A percentile compares a stretch with the other conserved stretches of the same genome.
Evolutionary conservation across 2,888 invertebrate genomes (phyloP).

Genomic region (Volucella inanis): DNA sequence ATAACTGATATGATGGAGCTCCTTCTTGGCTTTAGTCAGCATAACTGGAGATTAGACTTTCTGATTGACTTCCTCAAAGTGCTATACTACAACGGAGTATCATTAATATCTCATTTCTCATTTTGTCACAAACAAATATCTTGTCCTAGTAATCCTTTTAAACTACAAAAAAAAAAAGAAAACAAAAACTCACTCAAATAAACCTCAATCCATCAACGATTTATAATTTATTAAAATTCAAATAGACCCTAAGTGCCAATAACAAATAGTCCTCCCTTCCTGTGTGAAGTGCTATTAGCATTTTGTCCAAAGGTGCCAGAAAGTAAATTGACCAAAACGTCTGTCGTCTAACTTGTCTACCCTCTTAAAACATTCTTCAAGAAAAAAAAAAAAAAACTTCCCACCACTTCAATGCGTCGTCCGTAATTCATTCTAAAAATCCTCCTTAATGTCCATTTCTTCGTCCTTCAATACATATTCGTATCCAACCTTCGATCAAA

Average conservation of each 20-base stretch:
- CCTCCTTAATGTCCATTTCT: conserved; percentile 43
- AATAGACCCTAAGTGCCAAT: conserved; percentile 74
- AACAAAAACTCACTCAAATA: conserved; percentile 20
- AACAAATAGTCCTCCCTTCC: conserved; percentile 63
- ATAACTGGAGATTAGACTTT: too few relatives aligned
- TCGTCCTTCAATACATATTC: neutral
- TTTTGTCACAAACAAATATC: conserved; percentile 46
- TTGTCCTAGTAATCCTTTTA: conserved; percentile 36
- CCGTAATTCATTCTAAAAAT: conserved; percentile 50
- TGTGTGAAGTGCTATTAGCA: conserved; percentile 35
- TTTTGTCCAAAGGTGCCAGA: conserved; percentile 66
- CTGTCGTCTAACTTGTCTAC: conserved; percentile 40
- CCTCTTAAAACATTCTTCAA: conserved; percentile 10
- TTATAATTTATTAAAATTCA: conserved; percentile 74
- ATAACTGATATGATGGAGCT: too few relatives aligned
- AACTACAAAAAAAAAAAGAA: conserved; percentile 1
- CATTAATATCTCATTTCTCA: conserved; percentile 60
- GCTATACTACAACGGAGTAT: neutral
- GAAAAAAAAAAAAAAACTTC: neutral
- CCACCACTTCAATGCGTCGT: conserved; percentile 40
- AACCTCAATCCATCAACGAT: conserved; percentile 68
- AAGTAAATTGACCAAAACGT: conserved; percentile 73
- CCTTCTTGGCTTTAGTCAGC: too few relatives aligned
- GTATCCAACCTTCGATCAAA: conserved; percentile 68
- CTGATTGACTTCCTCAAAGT: too few relatives aligned